A percentile compares a stretch with the other conserved stretches of the same genome.
Conservation (phyloP, 2,797 vertebrate species). For the Apogon talboti region DNA sequence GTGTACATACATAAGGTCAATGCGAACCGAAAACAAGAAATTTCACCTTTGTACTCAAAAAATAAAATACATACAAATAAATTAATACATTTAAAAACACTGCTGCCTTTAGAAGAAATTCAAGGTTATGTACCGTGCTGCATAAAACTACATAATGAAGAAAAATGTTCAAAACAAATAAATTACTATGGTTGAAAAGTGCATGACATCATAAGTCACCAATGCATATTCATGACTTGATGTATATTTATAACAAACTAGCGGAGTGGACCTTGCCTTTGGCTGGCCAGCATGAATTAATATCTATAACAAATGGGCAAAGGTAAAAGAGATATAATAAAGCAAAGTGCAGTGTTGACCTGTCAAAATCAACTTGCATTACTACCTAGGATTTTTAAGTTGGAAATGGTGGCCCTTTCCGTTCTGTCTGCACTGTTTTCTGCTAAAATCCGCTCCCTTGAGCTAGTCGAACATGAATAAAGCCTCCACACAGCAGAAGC, state of each 20-base stretch:
- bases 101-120: neutral
- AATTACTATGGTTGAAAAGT: constrained; percentile 27
- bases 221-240: constrained; percentile 58
- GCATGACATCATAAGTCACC: constrained; percentile 17
- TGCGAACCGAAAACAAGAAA: too few relatives aligned
- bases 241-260: constrained; percentile 54
- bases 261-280: constrained; percentile 44
- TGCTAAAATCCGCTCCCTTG: constrained; percentile 42
- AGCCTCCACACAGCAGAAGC: constrained; percentile 35
- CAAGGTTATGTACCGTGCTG: neutral
- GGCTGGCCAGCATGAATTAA: constrained; percentile 39
- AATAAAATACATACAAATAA: too few relatives aligned
- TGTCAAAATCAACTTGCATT: constrained; percentile 37
- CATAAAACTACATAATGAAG: neutral
- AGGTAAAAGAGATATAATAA: constrained; percentile 38
- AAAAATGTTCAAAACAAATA: constrained; percentile 1
- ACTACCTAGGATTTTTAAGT: constrained; percentile 30
- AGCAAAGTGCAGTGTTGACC: constrained; percentile 45
- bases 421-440: constrained; percentile 25
- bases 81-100: neutral
- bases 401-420: constrained; percentile 35
- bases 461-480: constrained; percentile 53
- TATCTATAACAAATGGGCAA: constrained; percentile 54
- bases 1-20: too few relatives aligned
- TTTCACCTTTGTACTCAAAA: too few relatives aligned